A percentile compares a stretch with the other conserved stretches of the same genome.
Evolutionary conservation across 2,888 invertebrate species (phyloP).

Genomic region (Coremacera marginata): DNA sequence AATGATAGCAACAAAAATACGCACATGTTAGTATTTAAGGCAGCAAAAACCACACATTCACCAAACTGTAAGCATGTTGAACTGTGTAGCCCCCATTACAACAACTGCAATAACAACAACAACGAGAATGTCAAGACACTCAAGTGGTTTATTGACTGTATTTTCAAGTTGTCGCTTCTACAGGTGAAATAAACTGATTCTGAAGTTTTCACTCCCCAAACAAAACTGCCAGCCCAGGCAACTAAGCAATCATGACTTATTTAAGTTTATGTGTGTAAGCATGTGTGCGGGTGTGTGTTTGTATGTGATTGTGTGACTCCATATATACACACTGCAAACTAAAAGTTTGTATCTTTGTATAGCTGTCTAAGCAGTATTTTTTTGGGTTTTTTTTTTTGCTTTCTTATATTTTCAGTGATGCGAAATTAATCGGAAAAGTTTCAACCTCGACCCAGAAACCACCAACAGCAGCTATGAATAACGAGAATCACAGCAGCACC

Average conservation of each 20-base stretch:
- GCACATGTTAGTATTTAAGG: neutral
- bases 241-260: constrained; percentile 6
- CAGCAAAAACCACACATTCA: neutral
- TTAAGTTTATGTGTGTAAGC: neutral
- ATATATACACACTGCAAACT: neutral
- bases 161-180: constrained; percentile 18
- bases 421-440: constrained; percentile 54
- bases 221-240: neutral
- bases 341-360: neutral
- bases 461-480: neutral
- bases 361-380: neutral
- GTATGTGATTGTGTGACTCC: neutral
- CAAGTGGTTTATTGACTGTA: constrained; percentile 27
- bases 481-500: neutral
- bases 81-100: too few species aligned
- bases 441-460: constrained; percentile 17
- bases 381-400: neutral
- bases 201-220: neutral
- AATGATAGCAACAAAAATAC: too few species aligned
- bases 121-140: neutral
- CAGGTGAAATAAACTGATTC: constrained; percentile 1
- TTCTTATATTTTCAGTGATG: constrained; percentile 23
- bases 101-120: neutral
- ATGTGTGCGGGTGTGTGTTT: neutral
- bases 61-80: too few species aligned